These are phyloP conservation scores for Buathra laborator DNA, from an alignment of 2,888 invertebrate genomes.

Conservation along the genomic window DNA sequence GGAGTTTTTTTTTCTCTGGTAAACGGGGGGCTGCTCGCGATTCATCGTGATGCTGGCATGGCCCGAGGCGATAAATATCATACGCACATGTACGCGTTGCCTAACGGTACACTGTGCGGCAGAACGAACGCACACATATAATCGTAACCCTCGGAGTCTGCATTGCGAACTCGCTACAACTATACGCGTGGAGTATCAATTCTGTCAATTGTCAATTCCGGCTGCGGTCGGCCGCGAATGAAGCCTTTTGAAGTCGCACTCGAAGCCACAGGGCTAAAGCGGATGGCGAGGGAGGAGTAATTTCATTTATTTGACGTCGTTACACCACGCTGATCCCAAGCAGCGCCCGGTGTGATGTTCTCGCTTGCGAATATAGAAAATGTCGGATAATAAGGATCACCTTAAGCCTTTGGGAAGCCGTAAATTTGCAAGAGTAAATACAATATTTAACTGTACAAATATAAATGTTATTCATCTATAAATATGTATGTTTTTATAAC, in stretches of 20 bases:
- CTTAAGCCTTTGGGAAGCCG: not conserved
- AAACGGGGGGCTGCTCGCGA: constrained; percentile 63
- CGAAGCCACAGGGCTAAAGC: constrained; percentile 55
- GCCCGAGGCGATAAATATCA: constrained; percentile 76
- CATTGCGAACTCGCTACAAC: constrained; percentile 47
- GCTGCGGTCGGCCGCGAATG: constrained; percentile 68
- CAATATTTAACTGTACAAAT: too few relatives aligned
- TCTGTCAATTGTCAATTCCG: constrained; percentile 85
- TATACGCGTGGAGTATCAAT: constrained; percentile 79
- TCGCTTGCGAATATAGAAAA: not conserved
- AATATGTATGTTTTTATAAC: too few relatives aligned
- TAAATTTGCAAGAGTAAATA: not conserved
- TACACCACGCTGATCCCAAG: constrained; percentile 43
- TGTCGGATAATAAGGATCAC: not conserved
- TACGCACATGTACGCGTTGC: constrained; percentile 57
- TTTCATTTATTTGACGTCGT: constrained; percentile 68
- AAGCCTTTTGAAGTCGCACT: constrained; percentile 83
- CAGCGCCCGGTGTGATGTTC: constrained; percentile 19
- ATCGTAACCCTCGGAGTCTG: constrained; percentile 49
- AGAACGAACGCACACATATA: constrained; percentile 29
- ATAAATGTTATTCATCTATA: too few relatives aligned
- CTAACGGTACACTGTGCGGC: constrained; percentile 1
- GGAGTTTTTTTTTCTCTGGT: constrained; percentile 32
- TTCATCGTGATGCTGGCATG: constrained; percentile 66
- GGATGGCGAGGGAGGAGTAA: constrained; percentile 44